Evolutionary conservation across 1,140 invertebrate species (phyloP), one percentile per base, ranked within the genome.

Genomic region (Trichonephila clavipes): DNA sequence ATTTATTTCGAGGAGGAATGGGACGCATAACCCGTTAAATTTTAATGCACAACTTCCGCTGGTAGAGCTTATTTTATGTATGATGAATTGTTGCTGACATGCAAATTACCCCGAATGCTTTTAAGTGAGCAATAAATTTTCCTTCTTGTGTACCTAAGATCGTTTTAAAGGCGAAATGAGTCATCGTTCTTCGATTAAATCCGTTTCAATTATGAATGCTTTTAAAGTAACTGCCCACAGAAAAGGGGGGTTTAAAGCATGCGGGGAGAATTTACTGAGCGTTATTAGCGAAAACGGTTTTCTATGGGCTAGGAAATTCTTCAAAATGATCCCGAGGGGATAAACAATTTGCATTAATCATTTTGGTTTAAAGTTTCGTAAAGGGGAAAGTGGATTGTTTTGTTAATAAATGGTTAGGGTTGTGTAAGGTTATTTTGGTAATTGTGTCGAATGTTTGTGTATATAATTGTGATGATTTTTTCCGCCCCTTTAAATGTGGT

Each of bases 21-120:
- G 62, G 58, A 88, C 28, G 86, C 86, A 88, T 66, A 88, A 88
- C 86, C 86, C 86, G 86, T 88, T 88, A 88, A 88, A 88, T 88
- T 88, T 88, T 88, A 88, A 88, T 88, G 86, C 86, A 88, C 62
- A 58, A 66, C 88, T 72, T 89, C 88, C 88, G 88, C 51, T 62
- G 61, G 24, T 28, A 28, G 82, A 51, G 44, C 44, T n/a, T 58
- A 58, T 24, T n/a, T 7, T 61, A 8, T 18, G 16, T 21, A 64
- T 88, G 86, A 88, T 64, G 86, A 88, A 88, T 64, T 24, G 86
- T 24, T 40, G 86, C 18, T 88, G 86, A 88, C 86, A 88, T 64
- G 86, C 86, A 88, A 88, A 88, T 88, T 88, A 88, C 58, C 86
- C 86, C 1, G 86, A 66, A 64, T 64, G 86, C 86, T 88, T 58